These are phyloP conservation scores for Nudaria mundana DNA, from an alignment of 2,888 invertebrate genomes.

Conservation along the genomic window DNA sequence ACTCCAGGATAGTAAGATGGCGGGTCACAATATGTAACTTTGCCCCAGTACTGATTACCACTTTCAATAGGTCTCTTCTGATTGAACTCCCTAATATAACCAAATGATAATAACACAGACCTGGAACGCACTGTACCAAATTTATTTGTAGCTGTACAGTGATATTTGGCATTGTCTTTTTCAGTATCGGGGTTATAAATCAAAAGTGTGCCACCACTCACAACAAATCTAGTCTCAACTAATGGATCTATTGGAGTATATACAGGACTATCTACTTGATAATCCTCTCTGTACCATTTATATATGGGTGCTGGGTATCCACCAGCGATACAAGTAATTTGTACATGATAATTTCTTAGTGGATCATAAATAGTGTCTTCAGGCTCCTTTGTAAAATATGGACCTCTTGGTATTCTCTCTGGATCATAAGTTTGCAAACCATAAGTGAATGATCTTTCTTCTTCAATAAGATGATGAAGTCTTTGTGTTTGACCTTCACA, in stretches of 20 bases:
- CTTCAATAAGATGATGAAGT: conserved; percentile 85
- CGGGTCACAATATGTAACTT: conserved; percentile 94
- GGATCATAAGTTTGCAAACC: conserved; percentile 91
- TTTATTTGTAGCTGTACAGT: conserved; percentile 94
- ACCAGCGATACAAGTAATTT: conserved; percentile 89
- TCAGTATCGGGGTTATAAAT: conserved; percentile 92
- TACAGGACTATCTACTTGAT: conserved; percentile 88
- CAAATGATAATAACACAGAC: conserved; percentile 93
- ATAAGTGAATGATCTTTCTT: conserved; percentile 91
- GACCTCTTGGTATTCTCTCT: conserved; percentile 91
- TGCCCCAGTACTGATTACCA: conserved; percentile 96
- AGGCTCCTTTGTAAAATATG: conserved; percentile 93
- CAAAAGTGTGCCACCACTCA: conserved; percentile 95
- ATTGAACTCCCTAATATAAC: conserved; percentile 94
- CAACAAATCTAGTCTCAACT: conserved; percentile 86
- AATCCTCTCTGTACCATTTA: conserved; percentile 94
- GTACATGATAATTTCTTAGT: conserved; percentile 87
- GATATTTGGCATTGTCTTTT: conserved; percentile 92
- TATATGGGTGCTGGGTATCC: conserved; percentile 95
- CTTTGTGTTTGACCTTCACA: conserved; percentile 92
- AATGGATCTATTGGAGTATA: conserved; percentile 90
- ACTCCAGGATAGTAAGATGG: conserved; percentile 95
- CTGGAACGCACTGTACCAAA: conserved; percentile 95
- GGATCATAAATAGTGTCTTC: conserved; percentile 91
- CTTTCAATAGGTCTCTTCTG: conserved; percentile 90